Base-by-base conservation (phyloP, 1,140 invertebrate species). In the Pygmarrhopalites habei region DNA sequence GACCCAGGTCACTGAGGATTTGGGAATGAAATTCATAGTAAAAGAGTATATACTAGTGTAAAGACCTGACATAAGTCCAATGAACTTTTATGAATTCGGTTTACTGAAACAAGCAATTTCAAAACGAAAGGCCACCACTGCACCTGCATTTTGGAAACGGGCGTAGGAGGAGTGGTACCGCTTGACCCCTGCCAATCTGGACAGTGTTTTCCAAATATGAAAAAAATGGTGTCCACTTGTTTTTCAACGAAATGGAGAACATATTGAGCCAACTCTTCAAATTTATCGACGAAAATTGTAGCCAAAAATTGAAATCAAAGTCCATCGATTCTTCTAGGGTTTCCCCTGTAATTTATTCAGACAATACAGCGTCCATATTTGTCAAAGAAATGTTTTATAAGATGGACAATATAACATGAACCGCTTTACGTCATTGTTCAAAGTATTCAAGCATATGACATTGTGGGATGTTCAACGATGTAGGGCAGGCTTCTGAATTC, bases 1-100 rank as follows among this genome's bases (percentile, higher is more conserved):
- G 17, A 10, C 26, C 12, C 52, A 57, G 19, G 17, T 62, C 10
- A 56, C 56, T 2, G 4, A 21, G 19, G 57, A 26, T 17, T 5
- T 23, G 1, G 52, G 52, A 57, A 57, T 57, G 4, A 62, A 52
- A 7, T 2, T 62, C n/a, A 62, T 62, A 1, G 25, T 23, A 19
- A 62, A 62, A 25, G n/a, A 30, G n/a, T 52, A 62, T 1, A 62
- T 57, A 19, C 61, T 53, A 1, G 28, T 62, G 1, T 57, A 62
- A 29, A 44, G 39, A 30, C 61, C 53, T 3, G 53, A 62, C 26
- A 43, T 32, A 19, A 29, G 35, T 43, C 61, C 52, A 2, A 57
- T 62, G 53, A 53, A 62, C n/a, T 62, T 57, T 21, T 62, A 7
- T 52, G 59, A 32, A 1, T 61, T 61, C 28, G 49, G 32, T 7